These are phyloP conservation scores for Plecotus auritus DNA, from an alignment of 2,113 vertebrate genomes.

Conservation along the genomic window DNA sequence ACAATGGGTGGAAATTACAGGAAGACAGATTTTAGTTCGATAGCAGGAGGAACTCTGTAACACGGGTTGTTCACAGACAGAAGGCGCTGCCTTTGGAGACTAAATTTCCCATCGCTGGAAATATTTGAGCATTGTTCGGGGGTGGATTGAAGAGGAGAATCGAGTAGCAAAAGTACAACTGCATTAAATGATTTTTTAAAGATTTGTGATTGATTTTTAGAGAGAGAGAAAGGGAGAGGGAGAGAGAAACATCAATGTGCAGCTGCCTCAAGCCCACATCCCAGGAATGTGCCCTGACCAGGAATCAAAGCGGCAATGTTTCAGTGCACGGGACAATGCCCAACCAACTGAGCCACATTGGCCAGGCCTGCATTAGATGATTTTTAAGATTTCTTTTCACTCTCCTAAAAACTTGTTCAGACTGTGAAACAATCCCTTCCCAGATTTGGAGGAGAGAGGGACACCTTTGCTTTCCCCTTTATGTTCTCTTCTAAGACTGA, in stretches of 20 bases:
- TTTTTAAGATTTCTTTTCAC: background rate
- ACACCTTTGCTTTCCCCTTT: too few species aligned
- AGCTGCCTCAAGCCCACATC: background rate
- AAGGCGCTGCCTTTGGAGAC: background rate
- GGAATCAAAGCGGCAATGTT: background rate
- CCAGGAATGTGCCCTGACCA: background rate
- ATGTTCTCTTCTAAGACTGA: background rate
- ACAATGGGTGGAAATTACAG: conserved; percentile 49
- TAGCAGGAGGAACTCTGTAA: background rate
- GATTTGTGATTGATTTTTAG: background rate
- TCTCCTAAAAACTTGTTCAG: background rate
- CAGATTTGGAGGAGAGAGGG: background rate
- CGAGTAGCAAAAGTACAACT: background rate
- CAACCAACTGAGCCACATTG: background rate
- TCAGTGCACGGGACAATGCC: background rate
- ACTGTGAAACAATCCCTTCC: background rate
- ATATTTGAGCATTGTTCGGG: background rate
- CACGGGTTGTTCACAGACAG: background rate
- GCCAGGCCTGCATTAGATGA: background rate
- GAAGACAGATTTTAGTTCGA: background rate
- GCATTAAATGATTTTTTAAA: background rate
- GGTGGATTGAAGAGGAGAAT: background rate
- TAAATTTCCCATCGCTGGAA: background rate
- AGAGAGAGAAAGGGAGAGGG: background rate
- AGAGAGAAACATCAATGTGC: background rate